phyloP scores from a whole-genome alignment of 1,140 invertebrate genomes.

The Neotoxoptera formosana region DNA sequence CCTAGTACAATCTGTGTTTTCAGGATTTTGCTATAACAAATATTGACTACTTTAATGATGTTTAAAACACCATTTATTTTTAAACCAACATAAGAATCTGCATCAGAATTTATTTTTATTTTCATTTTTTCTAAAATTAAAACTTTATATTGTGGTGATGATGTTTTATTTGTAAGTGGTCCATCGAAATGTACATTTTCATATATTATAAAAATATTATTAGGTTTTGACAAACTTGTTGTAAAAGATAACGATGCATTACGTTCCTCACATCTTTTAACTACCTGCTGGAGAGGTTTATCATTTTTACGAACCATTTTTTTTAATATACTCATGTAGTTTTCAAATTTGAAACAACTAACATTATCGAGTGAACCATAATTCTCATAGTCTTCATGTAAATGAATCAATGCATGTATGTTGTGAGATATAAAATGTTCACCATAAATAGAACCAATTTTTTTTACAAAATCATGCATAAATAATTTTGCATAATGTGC shows the following conservation, averaged over 20 bases:
- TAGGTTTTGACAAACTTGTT: too few species aligned
- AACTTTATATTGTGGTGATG: background rate
- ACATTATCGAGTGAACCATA: background rate
- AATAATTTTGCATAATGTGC: background rate
- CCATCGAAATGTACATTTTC: background rate
- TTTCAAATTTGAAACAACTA: background rate
- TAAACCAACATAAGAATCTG: background rate
- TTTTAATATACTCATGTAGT: background rate
- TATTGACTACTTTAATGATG: too few species aligned
- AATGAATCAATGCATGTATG: background rate
- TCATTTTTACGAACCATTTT: background rate
- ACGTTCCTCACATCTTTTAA: background rate
- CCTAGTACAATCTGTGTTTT: too few species aligned
- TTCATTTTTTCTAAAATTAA: background rate
- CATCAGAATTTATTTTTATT: background rate
- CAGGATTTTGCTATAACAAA: too few species aligned
- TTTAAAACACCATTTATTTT: too few species aligned
- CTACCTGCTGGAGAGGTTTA: background rate
- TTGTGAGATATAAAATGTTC: background rate
- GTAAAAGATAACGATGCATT: too few species aligned
- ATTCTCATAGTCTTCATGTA: background rate
- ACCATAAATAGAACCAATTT: background rate
- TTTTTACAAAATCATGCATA: background rate
- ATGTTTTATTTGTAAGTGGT: background rate
- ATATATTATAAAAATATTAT: background rate